Conservation (phyloP, 1,140 invertebrate genomes). For the Cydia amplana region DNA sequence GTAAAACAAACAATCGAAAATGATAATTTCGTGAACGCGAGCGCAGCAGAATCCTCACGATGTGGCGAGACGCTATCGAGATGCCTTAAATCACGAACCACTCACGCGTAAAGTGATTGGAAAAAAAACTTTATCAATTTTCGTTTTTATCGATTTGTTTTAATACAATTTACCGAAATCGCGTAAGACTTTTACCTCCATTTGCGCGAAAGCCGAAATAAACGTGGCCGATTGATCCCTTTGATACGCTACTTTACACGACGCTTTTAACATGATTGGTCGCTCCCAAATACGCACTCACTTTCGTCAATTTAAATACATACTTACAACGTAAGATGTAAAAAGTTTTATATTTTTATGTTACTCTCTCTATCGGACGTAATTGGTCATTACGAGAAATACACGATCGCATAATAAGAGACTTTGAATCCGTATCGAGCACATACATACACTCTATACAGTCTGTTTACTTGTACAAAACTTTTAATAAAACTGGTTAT, state of each 20-base stretch:
- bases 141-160: slow-evolving; percentile 63
- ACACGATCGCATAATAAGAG: slow-evolving; percentile 1
- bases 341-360: slow-evolving; percentile 29
- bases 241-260: slow-evolving; percentile 38
- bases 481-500: background rate
- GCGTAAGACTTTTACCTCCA: slow-evolving; percentile 62
- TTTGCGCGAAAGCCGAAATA: slow-evolving; percentile 57
- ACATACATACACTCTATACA: background rate
- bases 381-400: slow-evolving; percentile 10
- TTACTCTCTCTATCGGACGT: slow-evolving; percentile 22
- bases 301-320: slow-evolving; percentile 29
- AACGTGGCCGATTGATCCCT: slow-evolving; percentile 39
- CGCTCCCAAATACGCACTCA: slow-evolving; percentile 34
- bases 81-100: slow-evolving; percentile 63
- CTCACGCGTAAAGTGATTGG: slow-evolving; percentile 70
- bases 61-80: slow-evolving; percentile 45
- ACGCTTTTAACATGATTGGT: slow-evolving; percentile 48
- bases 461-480: background rate
- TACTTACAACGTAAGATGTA: slow-evolving; percentile 15
- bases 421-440: background rate
- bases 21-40: slow-evolving; percentile 38
- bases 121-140: slow-evolving; percentile 54
- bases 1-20: slow-evolving; percentile 32
- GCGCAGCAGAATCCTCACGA: slow-evolving; percentile 40
- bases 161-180: slow-evolving; percentile 64